A percentile compares a stretch with the other conserved stretches of the same genome.
These are phyloP conservation scores for Pristiophorus japonicus DNA, from an alignment of 2,113 vertebrate species.

Conservation along the genomic window DNA sequence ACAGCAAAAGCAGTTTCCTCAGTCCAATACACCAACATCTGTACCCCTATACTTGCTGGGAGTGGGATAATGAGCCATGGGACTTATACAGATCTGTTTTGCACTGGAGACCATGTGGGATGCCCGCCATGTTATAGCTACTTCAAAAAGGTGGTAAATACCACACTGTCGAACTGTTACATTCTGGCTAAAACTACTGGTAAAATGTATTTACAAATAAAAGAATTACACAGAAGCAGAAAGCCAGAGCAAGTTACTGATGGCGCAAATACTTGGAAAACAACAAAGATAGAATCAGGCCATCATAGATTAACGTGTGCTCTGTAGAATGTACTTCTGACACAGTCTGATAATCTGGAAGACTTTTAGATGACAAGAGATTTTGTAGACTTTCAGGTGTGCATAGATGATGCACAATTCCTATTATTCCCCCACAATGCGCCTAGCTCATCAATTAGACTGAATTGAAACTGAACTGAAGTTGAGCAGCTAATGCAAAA, in stretches of 20 bases:
- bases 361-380: too few species aligned
- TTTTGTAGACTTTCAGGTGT: too few species aligned
- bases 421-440: not conserved
- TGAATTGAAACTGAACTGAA: not conserved
- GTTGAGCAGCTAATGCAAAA: not conserved
- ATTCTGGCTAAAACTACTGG: not conserved
- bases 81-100: too few species aligned
- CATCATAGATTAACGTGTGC: not conserved
- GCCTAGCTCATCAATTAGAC: not conserved
- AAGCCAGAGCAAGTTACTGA: not conserved
- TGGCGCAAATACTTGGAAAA: not conserved
- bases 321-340: not conserved
- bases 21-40: too few species aligned
- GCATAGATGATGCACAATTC: not conserved
- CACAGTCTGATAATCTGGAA: too few species aligned
- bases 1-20: not conserved
- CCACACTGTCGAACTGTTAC: too few species aligned
- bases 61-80: too few species aligned
- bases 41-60: too few species aligned
- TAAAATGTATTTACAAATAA: not conserved
- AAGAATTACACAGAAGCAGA: not conserved
- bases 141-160: too few species aligned
- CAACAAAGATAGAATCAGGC: not conserved
- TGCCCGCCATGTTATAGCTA: too few species aligned
- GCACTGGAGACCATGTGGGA: too few species aligned